phyloP scores from a whole-genome alignment of 2,797 vertebrate genomes.

The Danio aesculapii region DNA sequence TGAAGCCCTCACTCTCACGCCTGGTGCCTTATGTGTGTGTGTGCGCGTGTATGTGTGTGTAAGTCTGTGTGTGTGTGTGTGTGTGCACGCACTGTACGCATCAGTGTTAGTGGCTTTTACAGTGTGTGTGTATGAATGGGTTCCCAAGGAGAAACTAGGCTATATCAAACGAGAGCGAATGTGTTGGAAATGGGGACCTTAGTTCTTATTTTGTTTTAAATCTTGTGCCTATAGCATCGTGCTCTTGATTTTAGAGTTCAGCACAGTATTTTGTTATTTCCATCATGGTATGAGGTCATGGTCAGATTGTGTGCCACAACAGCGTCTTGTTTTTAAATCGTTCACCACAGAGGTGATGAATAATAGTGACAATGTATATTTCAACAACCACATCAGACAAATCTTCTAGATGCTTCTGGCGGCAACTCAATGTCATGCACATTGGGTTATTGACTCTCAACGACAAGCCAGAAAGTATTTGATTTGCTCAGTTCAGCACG shows the following conservation, averaged over 20 bases:
- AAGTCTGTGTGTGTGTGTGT: not conserved
- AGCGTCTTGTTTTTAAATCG: not conserved
- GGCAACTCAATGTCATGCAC: not conserved
- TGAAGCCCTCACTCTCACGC: constrained; percentile 54
- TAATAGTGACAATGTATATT: not conserved
- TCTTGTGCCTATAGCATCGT: constrained; percentile 52
- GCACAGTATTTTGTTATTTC: constrained; percentile 50
- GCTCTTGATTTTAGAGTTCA: constrained; percentile 33
- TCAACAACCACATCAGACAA: constrained; percentile 3
- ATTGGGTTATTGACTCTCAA: constrained; percentile 4
- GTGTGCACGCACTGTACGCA: not conserved
- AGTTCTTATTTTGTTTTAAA: constrained; percentile 60
- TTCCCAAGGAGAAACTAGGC: constrained; percentile 28
- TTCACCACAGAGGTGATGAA: not conserved
- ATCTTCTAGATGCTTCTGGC: not conserved
- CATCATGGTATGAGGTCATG: constrained; percentile 2
- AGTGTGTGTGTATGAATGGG: constrained; percentile 32
- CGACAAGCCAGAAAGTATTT: constrained; percentile 18
- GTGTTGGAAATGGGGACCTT: constrained; percentile 25
- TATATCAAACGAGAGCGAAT: constrained; percentile 22
- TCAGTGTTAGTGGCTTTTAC: constrained; percentile 40
- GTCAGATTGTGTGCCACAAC: constrained; percentile 1
- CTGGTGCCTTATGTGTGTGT: constrained; percentile 59
- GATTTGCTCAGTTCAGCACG: constrained; percentile 2
- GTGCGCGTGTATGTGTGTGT: constrained; percentile 45